A percentile compares a stretch with the other conserved stretches of the same genome.
Evolutionary conservation across 2,797 vertebrate species (phyloP).

Genomic region (Syngnathus acus): DNA sequence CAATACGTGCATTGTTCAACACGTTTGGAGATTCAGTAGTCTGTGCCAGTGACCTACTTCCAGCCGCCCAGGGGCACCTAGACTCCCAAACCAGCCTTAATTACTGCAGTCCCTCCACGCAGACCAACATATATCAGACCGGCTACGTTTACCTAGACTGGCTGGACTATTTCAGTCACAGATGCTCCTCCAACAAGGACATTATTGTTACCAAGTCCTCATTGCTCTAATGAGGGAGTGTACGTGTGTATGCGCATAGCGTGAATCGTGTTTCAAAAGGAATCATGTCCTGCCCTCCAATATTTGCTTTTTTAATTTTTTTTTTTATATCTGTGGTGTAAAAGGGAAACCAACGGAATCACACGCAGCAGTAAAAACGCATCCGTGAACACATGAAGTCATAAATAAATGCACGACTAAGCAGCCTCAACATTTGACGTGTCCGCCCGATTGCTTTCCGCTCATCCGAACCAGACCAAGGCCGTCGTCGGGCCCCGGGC

Average conservation of each 20-base stretch:
- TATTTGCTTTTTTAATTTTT: neutral
- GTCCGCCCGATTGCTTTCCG: constrained; percentile 46
- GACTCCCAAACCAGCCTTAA: constrained; percentile 64
- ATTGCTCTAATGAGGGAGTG: constrained; percentile 23
- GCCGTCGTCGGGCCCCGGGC: constrained; percentile 31
- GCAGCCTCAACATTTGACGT: constrained; percentile 25
- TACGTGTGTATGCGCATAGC: neutral
- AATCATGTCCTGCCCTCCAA: neutral
- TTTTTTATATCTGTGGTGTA: neutral
- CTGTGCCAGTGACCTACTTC: constrained; percentile 71
- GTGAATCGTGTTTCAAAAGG: neutral
- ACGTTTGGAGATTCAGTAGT: constrained; percentile 40
- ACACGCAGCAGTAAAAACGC: neutral
- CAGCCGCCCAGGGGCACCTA: constrained; percentile 54
- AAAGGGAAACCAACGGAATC: neutral
- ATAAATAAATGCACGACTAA: constrained; percentile 13
- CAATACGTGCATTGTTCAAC: constrained; percentile 20
- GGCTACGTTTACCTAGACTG: constrained; percentile 51
- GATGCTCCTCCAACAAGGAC: constrained; percentile 54
- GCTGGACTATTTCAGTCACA: constrained; percentile 62
- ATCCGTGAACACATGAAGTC: neutral
- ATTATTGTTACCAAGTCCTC: constrained; percentile 55
- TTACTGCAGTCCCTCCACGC: constrained; percentile 53
- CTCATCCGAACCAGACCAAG: constrained; percentile 43
- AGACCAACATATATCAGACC: constrained; percentile 50